phyloP scores from a whole-genome alignment of 1,140 invertebrate species.

The Cydia strobilella region DNA sequence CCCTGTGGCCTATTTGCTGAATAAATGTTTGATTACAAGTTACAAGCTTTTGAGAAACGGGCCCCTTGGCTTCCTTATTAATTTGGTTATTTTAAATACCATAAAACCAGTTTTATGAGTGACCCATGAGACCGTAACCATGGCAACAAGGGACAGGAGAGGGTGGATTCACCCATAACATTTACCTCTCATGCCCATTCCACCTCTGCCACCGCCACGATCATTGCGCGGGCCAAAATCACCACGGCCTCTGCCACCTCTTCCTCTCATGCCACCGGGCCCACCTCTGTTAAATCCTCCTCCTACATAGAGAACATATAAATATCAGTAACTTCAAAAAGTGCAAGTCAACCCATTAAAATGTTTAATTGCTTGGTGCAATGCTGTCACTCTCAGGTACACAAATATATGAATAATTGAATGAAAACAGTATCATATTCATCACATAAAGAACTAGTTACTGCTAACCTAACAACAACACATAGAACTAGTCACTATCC shows the following conservation, averaged over 20 bases:
- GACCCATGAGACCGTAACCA: no score
- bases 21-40: no score
- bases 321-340: slow-evolving; percentile 5
- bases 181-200: slow-evolving; percentile 71
- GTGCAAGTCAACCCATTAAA: not conserved
- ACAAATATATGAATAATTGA: not conserved
- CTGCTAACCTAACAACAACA: no score
- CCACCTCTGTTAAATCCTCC: slow-evolving; percentile 68
- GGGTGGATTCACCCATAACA: not conserved
- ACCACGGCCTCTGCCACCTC: slow-evolving; percentile 65
- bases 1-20: no score
- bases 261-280: slow-evolving; percentile 67
- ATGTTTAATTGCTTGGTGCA: no score
- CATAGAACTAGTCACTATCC: no score
- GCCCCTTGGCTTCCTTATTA: no score
- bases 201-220: slow-evolving; percentile 59
- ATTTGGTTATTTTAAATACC: no score
- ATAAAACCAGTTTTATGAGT: no score
- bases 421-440: not conserved
- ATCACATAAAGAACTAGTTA: not conserved
- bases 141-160: no score
- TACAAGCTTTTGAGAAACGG: no score
- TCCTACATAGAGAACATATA: slow-evolving; percentile 44
- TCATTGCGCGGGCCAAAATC: slow-evolving; percentile 67
- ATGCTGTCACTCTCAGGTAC: not conserved